A percentile compares a stretch with the other conserved stretches of the same genome.
Evolutionary conservation across 2,888 invertebrate genomes (phyloP).

Genomic region (Eupithecia inturbata): DNA sequence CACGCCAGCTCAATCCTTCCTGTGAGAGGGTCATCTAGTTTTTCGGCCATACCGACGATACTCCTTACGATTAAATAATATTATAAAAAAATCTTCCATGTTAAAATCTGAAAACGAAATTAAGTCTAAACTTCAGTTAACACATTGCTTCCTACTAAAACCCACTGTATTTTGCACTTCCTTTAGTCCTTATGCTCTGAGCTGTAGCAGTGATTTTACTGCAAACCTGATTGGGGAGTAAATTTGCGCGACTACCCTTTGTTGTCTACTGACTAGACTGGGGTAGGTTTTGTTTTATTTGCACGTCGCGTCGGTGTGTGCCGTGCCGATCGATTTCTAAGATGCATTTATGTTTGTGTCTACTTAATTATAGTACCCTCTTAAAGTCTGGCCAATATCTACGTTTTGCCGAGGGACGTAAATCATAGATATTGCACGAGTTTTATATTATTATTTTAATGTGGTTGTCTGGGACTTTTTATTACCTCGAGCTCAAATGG

Average conservation of each 20-base stretch:
- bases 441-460: no score
- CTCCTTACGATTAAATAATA: neutral
- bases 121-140: conserved; percentile 76
- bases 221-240: conserved; percentile 36
- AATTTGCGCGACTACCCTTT: conserved; percentile 70
- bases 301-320: conserved; percentile 53
- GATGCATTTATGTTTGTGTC: conserved; percentile 30
- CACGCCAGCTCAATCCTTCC: no score
- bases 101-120: conserved; percentile 78
- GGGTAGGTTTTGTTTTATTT: conserved; percentile 79
- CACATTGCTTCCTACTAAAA: conserved; percentile 71
- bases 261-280: conserved; percentile 80
- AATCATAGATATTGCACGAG: no score
- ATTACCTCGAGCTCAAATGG: no score
- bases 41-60: no score
- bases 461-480: no score
- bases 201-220: conserved; percentile 49
- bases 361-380: neutral
- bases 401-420: no score
- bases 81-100: neutral
- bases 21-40: no score
- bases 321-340: conserved; percentile 57
- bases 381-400: no score
- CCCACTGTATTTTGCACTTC: conserved; percentile 39
- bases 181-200: conserved; percentile 32